These are phyloP conservation scores for Abramis brama DNA, from an alignment of 2,113 vertebrate genomes.

Conservation along the genomic window DNA sequence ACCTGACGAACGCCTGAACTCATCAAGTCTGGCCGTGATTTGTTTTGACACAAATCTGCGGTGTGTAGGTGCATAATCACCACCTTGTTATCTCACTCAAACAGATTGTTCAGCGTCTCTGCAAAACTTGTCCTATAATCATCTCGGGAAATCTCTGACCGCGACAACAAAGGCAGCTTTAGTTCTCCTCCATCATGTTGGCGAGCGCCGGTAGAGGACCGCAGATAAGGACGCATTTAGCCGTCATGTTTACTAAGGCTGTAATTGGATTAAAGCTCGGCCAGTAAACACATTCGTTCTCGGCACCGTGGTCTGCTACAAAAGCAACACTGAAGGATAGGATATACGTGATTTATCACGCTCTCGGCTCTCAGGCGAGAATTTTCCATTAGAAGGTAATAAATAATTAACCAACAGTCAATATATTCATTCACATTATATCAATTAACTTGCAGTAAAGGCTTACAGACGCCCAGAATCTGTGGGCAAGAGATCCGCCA, in stretches of 20 bases:
- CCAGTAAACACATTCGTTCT: constrained; percentile 4
- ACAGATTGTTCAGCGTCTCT: constrained; percentile 11
- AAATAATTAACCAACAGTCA: background rate
- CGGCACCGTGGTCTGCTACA: background rate
- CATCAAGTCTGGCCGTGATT: constrained; percentile 25
- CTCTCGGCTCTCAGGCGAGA: background rate
- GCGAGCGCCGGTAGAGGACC: background rate
- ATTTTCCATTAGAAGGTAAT: background rate
- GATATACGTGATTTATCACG: background rate
- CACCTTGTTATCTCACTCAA: constrained; percentile 28
- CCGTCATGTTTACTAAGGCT: background rate
- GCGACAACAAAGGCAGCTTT: constrained; percentile 14
- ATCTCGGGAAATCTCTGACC: constrained; percentile 43
- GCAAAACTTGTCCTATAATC: constrained; percentile 38
- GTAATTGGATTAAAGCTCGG: constrained; percentile 37
- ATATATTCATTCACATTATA: background rate
- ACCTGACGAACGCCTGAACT: background rate
- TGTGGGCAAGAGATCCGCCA: background rate
- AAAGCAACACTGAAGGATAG: background rate
- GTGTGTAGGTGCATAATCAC: constrained; percentile 40
- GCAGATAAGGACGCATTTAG: constrained; percentile 14
- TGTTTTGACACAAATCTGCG: constrained; percentile 41
- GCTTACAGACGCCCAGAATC: background rate
- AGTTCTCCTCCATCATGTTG: constrained; percentile 4
- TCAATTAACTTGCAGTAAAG: background rate